These are phyloP conservation scores for Tryphoninae sp. DNA, from an alignment of 2,888 invertebrate species.

Conservation along the genomic window DNA sequence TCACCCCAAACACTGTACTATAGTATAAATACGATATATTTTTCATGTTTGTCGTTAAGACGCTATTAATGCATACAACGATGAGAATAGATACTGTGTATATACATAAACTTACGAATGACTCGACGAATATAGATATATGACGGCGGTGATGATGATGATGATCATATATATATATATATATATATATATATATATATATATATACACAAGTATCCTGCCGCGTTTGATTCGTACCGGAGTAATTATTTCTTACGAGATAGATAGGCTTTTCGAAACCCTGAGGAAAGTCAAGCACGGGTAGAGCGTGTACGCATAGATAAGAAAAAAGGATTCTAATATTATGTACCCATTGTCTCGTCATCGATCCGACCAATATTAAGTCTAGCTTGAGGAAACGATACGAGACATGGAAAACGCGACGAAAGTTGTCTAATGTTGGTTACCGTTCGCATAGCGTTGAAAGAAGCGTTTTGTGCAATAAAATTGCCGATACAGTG, in stretches of 20 bases:
- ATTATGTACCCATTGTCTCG: background rate
- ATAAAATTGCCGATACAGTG: constrained; percentile 4
- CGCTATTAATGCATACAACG: constrained; percentile 20
- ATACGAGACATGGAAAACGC: background rate
- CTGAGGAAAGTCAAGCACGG: no score
- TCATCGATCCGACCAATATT: background rate
- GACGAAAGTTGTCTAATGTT: background rate
- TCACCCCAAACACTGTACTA: constrained; percentile 27
- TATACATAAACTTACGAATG: constrained; percentile 14
- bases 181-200: constrained; percentile 33
- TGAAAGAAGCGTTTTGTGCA: background rate
- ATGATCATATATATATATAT: background rate
- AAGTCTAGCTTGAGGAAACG: background rate
- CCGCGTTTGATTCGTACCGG: background rate
- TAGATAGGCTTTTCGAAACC: no score
- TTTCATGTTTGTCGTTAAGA: constrained; percentile 34
- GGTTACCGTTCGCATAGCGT: background rate
- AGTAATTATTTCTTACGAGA: no score
- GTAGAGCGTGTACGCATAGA: no score
- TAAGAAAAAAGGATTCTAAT: background rate
- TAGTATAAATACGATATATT: constrained; percentile 44
- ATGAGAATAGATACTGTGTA: constrained; percentile 34
- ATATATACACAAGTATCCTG: constrained; percentile 13
- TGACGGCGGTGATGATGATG: background rate
- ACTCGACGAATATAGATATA: constrained; percentile 1